Base-by-base conservation (phyloP, 2,888 invertebrate species). In the Choristoneura rosaceana region DNA sequence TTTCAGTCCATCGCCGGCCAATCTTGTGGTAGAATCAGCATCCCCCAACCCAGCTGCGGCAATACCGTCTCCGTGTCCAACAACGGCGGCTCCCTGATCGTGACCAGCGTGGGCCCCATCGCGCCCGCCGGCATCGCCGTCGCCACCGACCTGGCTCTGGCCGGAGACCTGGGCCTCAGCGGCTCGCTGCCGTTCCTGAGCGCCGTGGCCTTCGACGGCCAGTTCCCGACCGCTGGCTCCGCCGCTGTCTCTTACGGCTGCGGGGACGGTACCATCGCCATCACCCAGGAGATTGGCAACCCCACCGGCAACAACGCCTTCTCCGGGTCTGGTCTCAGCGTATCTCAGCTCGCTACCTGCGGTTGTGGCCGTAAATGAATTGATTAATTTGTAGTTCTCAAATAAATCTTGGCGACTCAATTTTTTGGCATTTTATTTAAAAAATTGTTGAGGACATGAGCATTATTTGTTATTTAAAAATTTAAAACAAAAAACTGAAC, bases 1-100 rank as follows among this genome's bases (percentile, higher is more conserved):
- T 55, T 55, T 2, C 25, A 55, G 25, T 5, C 59, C 59, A 34
- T 34, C n/a, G 59, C 38, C 80, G 47, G 78, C 71, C 9, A 77
- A 79, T 7, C 65, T 69, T 58, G 80, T 78, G 25, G 80, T 73
- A 62, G 76, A 80, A 47, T 77, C 78, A 64, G 76, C 79, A 61
- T 71, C 69, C 10, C 74, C 67, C 2, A 33, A 70, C 64, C 77
- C 75, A 25, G 25, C 55, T 55, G 55, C 55, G 55, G 55, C 55
- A 25, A 25, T 25, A 25, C 10, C 55, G 25, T 50, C 76, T 68
- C 55, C 3, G 55, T 55, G 10, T 25, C 25, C 55, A 55, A 55
- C 55, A 55, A 55, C 25, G 55, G 55, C 3, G 55, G 55, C 55
- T 34, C 59, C 59, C 34, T 59, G 34, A 77, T 78, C 73, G 76